Percentiles rank a stretch among this genome's conserved stretches.
phyloP scores from a whole-genome alignment of 2,797 vertebrate genomes.

The Rhinatrema bivittatum region DNA sequence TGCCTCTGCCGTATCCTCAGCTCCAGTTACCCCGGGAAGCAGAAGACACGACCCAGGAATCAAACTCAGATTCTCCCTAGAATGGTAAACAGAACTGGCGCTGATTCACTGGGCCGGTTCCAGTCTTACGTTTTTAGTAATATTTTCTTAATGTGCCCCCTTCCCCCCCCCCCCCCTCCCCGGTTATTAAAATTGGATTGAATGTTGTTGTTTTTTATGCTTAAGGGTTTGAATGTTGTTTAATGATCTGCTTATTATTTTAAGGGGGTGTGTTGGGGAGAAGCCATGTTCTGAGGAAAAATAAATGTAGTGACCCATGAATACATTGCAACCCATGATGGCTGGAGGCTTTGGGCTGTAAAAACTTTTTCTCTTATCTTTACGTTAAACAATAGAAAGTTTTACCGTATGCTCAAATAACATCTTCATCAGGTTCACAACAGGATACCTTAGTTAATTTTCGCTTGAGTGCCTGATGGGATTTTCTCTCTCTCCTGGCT shows the following conservation, averaged over 20 bases:
- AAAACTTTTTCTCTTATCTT: slow-evolving; percentile 63
- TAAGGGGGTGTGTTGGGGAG: slow-evolving; percentile 61
- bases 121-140: too few species aligned
- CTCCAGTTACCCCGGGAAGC: too few species aligned
- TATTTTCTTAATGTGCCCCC: slow-evolving; percentile 1
- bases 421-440: slow-evolving; percentile 97
- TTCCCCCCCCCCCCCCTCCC: too few species aligned
- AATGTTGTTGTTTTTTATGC: slow-evolving; percentile 7
- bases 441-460: slow-evolving; percentile 93
- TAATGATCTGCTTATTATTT: slow-evolving; percentile 75
- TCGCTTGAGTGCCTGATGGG: slow-evolving; percentile 95
- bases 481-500: slow-evolving; percentile 84
- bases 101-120: too few species aligned
- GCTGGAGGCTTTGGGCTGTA: slow-evolving; percentile 70
- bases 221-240: slow-evolving; percentile 11
- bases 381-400: slow-evolving; percentile 84
- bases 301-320: slow-evolving; percentile 80
- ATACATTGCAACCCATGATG: slow-evolving; percentile 77
- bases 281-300: slow-evolving; percentile 63
- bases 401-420: slow-evolving; percentile 92
- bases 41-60: too few species aligned
- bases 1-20: too few species aligned
- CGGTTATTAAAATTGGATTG: neutral
- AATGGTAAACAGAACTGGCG: too few species aligned
- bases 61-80: too few species aligned